Percentiles rank a stretch among this genome's conserved stretches.
phyloP scores from a whole-genome alignment of 2,113 vertebrate genomes.

The Callipepla squamata region DNA sequence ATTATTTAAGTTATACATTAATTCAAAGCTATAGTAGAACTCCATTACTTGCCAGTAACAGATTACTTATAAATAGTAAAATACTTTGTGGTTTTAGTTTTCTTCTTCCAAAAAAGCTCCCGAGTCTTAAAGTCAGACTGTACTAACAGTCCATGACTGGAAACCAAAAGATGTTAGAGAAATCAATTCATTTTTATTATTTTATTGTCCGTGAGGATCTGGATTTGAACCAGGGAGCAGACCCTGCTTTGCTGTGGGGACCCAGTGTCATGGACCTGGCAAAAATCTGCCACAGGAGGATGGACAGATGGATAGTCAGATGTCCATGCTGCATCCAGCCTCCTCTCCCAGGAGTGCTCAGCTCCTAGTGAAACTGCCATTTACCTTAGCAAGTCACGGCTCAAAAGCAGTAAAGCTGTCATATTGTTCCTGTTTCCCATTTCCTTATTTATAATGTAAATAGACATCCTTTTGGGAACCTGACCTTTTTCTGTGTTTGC shows the following conservation, averaged over 20 bases:
- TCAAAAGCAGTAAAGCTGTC: slow-evolving; percentile 27
- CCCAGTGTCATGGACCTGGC: background rate
- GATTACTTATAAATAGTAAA: slow-evolving; percentile 82
- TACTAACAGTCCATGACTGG: slow-evolving; percentile 48
- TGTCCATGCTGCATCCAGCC: background rate
- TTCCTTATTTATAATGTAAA: slow-evolving; percentile 69
- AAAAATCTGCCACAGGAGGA: background rate
- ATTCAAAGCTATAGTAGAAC: slow-evolving; percentile 74
- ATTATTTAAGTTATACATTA: slow-evolving; percentile 81
- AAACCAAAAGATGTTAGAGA: background rate
- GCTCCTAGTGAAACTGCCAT: background rate
- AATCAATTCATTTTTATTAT: background rate
- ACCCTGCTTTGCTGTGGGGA: background rate
- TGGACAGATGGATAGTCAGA: background rate
- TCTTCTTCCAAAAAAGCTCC: background rate
- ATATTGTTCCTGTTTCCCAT: slow-evolving; percentile 40
- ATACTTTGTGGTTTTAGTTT: slow-evolving; percentile 70
- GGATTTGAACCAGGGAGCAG: background rate
- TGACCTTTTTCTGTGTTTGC: slow-evolving; percentile 50
- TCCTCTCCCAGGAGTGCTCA: background rate
- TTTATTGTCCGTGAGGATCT: background rate
- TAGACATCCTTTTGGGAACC: slow-evolving; percentile 61
- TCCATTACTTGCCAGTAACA: slow-evolving; percentile 66
- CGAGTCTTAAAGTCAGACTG: slow-evolving; percentile 29
- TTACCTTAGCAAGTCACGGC: background rate